Evolutionary conservation across 2,888 invertebrate genomes (phyloP).

Genomic region (Sinohyriopsis cumingii): DNA sequence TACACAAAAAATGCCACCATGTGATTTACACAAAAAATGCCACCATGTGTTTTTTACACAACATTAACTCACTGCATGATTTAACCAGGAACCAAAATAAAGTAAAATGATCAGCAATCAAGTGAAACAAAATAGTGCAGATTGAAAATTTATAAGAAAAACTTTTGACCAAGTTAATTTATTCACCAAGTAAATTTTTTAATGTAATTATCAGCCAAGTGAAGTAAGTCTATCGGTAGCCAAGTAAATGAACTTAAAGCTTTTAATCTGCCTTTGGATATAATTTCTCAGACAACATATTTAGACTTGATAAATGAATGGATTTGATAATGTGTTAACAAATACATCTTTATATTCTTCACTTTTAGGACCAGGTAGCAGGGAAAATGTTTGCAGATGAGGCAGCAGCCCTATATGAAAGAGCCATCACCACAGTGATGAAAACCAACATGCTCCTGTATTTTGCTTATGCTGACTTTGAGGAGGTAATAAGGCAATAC

Average conservation of each 20-base stretch:
- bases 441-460: conserved; percentile 94
- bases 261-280: too few species aligned
- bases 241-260: too few species aligned
- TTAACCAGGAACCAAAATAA: not conserved
- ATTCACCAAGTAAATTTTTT: too few species aligned
- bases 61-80: not conserved
- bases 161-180: too few species aligned
- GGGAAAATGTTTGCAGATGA: conserved; percentile 94
- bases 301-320: too few species aligned
- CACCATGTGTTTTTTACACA: not conserved
- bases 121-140: too few species aligned
- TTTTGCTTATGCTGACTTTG: conserved; percentile 99
- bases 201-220: too few species aligned
- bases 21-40: not conserved
- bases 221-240: too few species aligned
- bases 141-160: too few species aligned
- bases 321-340: not conserved
- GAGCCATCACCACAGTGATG: conserved; percentile 91
- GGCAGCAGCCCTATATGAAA: conserved; percentile 93
- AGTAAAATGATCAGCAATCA: not conserved
- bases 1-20: too few species aligned
- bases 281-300: too few species aligned
- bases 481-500: conserved; percentile 78
- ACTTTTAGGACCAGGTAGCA: conserved; percentile 88
- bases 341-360: not conserved